phyloP scores from a whole-genome alignment of 2,888 invertebrate genomes.

The Alitta virens region DNA sequence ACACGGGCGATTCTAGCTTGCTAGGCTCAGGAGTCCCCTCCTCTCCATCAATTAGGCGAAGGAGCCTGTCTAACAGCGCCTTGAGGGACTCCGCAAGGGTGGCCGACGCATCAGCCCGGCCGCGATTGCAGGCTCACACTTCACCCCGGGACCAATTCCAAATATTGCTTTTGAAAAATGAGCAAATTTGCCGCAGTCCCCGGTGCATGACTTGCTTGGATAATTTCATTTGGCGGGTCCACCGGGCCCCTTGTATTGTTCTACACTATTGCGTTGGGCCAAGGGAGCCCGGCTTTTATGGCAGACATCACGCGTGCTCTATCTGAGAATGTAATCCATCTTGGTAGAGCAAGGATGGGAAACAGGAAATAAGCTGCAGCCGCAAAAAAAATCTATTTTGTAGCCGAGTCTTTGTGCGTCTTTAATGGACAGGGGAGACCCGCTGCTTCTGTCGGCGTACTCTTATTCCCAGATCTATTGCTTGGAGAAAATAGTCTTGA shows the following conservation, averaged over 20 bases:
- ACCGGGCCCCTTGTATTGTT: neutral
- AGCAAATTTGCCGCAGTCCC: constrained; percentile 1
- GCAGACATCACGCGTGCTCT: neutral
- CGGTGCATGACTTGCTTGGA: neutral
- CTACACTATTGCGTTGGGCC: constrained; percentile 2
- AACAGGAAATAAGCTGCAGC: too few species aligned
- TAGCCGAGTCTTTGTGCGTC: too few species aligned
- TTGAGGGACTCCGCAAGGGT: neutral
- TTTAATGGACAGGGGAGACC: too few species aligned
- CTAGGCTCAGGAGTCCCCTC: neutral
- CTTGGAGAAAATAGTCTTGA: too few species aligned
- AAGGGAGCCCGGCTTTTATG: neutral
- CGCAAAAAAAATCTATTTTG: too few species aligned
- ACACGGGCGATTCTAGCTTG: too few species aligned
- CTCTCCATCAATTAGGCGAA: neutral
- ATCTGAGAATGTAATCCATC: neutral
- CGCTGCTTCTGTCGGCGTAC: too few species aligned
- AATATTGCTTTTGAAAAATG: constrained; percentile 2
- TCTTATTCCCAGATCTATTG: too few species aligned
- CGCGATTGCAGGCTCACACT: neutral
- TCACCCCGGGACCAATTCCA: neutral
- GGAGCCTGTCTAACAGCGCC: neutral
- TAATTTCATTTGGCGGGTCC: neutral
- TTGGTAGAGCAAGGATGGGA: neutral
- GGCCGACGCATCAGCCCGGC: neutral